Evolutionary conservation across 2,113 vertebrate species (phyloP).

Genomic region (Ictidomys tridecemlineatus): DNA sequence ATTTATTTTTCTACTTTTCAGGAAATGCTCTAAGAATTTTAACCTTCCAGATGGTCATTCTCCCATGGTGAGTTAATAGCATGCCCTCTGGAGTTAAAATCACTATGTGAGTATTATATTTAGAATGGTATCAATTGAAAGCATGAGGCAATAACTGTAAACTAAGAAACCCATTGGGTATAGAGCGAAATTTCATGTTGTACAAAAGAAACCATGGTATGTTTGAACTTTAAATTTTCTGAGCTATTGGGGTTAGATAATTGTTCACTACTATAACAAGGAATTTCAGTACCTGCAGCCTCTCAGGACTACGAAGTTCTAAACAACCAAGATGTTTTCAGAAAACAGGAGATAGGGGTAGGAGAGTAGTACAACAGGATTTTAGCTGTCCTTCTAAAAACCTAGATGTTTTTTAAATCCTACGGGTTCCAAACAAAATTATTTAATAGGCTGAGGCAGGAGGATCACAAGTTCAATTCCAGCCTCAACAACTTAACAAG

Average conservation of each 20-base stretch:
- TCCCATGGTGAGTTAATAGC: neutral
- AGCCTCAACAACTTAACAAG: no score
- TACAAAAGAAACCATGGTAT: neutral
- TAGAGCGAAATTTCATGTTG: neutral
- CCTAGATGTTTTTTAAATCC: neutral
- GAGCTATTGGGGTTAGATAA: neutral
- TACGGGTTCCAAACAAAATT: neutral
- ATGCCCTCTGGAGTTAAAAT: neutral
- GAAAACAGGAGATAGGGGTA: neutral
- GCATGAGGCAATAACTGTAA: neutral
- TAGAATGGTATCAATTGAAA: neutral
- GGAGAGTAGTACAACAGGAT: neutral
- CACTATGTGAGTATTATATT: neutral
- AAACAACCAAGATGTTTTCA: neutral
- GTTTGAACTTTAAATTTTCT: neutral
- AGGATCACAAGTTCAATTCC: no score
- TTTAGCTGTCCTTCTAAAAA: neutral
- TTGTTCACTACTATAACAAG: neutral
- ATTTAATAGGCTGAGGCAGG: neutral
- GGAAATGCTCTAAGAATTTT: slow-evolving; percentile 10
- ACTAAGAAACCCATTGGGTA: neutral
- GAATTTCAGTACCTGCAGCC: neutral
- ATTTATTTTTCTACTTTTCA: slow-evolving; percentile 36
- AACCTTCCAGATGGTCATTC: neutral
- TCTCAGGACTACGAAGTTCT: neutral